phyloP scores from a whole-genome alignment of 1,140 invertebrate genomes.

The Ericerus pela region DNA sequence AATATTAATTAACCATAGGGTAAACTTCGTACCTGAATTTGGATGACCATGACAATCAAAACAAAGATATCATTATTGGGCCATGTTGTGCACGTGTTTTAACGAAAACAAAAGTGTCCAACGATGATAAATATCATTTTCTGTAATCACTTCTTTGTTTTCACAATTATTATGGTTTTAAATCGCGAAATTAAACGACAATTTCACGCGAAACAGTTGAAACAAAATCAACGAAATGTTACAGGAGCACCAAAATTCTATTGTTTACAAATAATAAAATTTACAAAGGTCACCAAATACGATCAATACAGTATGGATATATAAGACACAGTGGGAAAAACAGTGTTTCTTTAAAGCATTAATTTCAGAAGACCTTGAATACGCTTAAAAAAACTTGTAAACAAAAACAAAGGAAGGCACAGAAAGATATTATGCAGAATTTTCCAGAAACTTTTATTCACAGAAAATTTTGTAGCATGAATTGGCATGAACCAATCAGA shows the following conservation, averaged over 20 bases:
- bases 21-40: slow-evolving; percentile 1
- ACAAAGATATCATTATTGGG: slow-evolving; percentile 9
- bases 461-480: too few relatives aligned
- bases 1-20: not conserved
- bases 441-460: too few relatives aligned
- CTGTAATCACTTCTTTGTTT: not conserved
- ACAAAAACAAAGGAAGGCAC: slow-evolving; percentile 7
- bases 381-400: slow-evolving; percentile 10
- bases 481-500: too few relatives aligned
- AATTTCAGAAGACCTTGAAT: slow-evolving; percentile 12
- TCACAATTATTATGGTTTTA: not conserved
- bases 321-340: slow-evolving; percentile 7
- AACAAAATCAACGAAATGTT: not conserved
- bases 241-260: slow-evolving; percentile 5
- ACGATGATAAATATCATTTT: not conserved
- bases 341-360: slow-evolving; percentile 2
- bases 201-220: too few relatives aligned
- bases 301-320: slow-evolving; percentile 3
- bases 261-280: slow-evolving; percentile 12
- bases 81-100: slow-evolving; percentile 10
- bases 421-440: not conserved
- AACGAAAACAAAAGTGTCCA: not conserved
- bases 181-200: not conserved
- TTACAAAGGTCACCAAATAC: slow-evolving; percentile 3
- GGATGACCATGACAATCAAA: slow-evolving; percentile 11